Conservation (phyloP, 2,888 invertebrate genomes). For the Endomychus coccineus region DNA sequence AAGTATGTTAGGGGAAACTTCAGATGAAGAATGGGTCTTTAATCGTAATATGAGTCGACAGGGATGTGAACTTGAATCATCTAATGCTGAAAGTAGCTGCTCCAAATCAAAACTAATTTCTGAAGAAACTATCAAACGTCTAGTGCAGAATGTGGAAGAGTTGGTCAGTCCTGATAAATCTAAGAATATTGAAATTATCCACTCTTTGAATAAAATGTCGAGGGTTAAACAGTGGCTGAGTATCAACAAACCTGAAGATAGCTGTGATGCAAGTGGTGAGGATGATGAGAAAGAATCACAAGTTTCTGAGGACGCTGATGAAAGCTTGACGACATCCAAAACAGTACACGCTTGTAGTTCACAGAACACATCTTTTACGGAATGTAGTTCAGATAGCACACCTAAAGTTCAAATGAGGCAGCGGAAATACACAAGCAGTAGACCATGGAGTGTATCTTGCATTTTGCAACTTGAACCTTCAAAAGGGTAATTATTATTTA, state of each 20-base stretch:
- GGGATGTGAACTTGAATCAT: conserved; percentile 31
- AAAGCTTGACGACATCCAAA: conserved; percentile 63
- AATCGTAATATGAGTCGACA: conserved; percentile 38
- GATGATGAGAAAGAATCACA: conserved; percentile 73
- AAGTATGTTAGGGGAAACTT: conserved; percentile 49
- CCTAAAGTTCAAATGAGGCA: conserved; percentile 57
- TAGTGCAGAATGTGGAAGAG: conserved; percentile 75
- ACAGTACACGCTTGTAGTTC: conserved; percentile 38
- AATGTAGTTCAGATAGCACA: conserved; percentile 33
- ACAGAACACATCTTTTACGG: conserved; percentile 36
- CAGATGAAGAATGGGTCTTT: conserved; percentile 67
- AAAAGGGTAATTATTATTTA: conserved; percentile 22
- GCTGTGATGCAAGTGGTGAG: conserved; percentile 85
- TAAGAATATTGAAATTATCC: conserved; percentile 34
- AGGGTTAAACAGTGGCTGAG: conserved; percentile 66
- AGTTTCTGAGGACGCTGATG: conserved; percentile 70
- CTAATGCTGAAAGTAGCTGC: conserved; percentile 27
- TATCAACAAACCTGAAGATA: conserved; percentile 59
- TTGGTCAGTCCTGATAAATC: conserved; percentile 52
- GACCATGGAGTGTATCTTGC: conserved; percentile 87
- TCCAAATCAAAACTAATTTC: conserved; percentile 23
- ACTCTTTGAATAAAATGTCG: conserved; percentile 51
- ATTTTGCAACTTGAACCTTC: conserved; percentile 59
- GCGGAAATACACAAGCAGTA: conserved; percentile 48
- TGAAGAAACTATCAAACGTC: conserved; percentile 46